Evolutionary conservation across 2,113 vertebrate species (phyloP).

Genomic region (Calidris pugnax): DNA sequence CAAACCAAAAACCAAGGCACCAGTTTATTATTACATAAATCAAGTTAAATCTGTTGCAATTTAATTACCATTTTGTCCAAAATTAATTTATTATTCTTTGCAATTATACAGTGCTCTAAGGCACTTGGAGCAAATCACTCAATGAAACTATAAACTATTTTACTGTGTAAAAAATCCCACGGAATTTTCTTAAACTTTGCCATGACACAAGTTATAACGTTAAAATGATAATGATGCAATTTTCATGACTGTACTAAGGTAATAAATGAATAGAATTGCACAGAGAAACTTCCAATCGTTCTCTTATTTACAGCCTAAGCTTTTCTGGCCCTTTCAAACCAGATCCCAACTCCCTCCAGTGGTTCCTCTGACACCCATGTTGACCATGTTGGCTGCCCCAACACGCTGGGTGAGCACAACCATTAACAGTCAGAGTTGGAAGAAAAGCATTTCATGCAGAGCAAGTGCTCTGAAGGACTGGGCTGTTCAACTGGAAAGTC

Average conservation of each 20-base stretch:
- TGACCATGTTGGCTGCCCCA: neutral
- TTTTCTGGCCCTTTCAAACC: neutral
- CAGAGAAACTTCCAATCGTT: neutral
- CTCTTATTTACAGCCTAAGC: neutral
- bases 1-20: neutral
- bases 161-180: neutral
- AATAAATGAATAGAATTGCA: neutral
- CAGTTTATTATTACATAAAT: neutral
- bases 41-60: neutral
- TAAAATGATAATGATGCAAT: neutral
- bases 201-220: neutral
- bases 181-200: neutral
- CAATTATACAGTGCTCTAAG: neutral
- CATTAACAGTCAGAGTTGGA: neutral
- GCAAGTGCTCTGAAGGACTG: neutral
- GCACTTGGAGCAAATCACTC: neutral
- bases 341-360: neutral
- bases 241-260: neutral
- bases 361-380: neutral
- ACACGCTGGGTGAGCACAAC: neutral
- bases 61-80: conserved; percentile 14
- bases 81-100: neutral
- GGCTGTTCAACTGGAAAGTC: neutral
- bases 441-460: neutral
- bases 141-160: neutral